Evolutionary conservation across 2,797 vertebrate genomes (phyloP).

Genomic region (Holocentrus rufus): DNA sequence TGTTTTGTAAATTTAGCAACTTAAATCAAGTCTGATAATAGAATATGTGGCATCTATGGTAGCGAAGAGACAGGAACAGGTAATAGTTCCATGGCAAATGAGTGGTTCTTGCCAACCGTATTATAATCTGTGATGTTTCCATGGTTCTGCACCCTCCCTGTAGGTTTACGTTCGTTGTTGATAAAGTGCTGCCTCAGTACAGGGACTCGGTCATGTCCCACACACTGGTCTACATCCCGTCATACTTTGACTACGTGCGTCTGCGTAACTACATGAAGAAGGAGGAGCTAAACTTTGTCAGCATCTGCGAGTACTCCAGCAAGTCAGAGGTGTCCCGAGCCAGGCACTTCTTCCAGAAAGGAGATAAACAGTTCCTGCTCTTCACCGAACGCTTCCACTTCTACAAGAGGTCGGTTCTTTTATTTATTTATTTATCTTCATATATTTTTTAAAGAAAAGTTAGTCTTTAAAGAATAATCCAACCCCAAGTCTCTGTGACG

Average conservation of each 20-base stretch:
- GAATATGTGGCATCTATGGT: too few species aligned
- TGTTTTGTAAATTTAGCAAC: too few species aligned
- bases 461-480: too few species aligned
- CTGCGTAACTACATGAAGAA: conserved; percentile 95
- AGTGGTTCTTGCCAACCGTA: background rate
- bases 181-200: conserved; percentile 94
- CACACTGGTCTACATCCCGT: conserved; percentile 92
- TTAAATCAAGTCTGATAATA: too few species aligned
- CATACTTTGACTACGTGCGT: conserved; percentile 95
- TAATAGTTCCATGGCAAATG: background rate
- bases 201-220: conserved; percentile 95
- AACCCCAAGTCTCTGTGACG: too few species aligned
- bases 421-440: too few species aligned
- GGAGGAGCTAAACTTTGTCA: conserved; percentile 88
- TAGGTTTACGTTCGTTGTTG: conserved; percentile 92
- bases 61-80: background rate
- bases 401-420: conserved; percentile 90
- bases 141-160: conserved; percentile 24
- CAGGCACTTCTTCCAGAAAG: conserved; percentile 89
- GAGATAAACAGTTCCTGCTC: conserved; percentile 91
- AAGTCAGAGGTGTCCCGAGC: conserved; percentile 87
- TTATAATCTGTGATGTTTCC: background rate
- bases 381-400: conserved; percentile 98
- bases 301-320: conserved; percentile 91
- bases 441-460: too few species aligned